A percentile compares a stretch with the other conserved stretches of the same genome.
These are phyloP conservation scores for Falco cherrug DNA, from an alignment of 2,797 vertebrate genomes.

Conservation along the genomic window DNA sequence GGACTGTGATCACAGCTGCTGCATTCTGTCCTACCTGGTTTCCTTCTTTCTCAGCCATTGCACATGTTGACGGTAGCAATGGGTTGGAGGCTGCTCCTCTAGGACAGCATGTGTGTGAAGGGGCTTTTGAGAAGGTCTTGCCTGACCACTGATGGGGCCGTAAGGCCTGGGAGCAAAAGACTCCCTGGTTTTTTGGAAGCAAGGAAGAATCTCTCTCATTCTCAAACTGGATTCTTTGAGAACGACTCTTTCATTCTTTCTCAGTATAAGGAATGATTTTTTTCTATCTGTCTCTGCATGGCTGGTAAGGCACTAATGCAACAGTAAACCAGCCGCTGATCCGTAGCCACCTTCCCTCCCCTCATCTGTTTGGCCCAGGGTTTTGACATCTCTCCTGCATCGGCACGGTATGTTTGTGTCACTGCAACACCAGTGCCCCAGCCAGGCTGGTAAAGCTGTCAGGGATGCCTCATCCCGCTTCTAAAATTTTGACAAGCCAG, in stretches of 20 bases:
- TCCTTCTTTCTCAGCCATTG: background rate
- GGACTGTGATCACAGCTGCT: background rate
- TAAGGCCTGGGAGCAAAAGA: background rate
- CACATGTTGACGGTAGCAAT: background rate
- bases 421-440: background rate
- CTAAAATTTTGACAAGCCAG: background rate
- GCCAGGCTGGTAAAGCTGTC: no score
- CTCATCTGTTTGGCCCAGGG: background rate
- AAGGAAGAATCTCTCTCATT: background rate
- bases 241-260: background rate
- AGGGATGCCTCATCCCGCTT: background rate
- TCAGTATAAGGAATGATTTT: background rate
- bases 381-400: background rate
- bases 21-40: accelerated
- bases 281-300: background rate
- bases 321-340: background rate
- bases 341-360: background rate
- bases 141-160: background rate
- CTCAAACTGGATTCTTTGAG: background rate
- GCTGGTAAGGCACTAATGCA: background rate
- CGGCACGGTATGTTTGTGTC: accelerated
- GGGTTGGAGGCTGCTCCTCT: background rate
- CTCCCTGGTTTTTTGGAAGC: background rate
- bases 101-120: background rate
- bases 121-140: background rate